Evolutionary conservation across 2,888 invertebrate species (phyloP).

Genomic region (Autographa gamma): DNA sequence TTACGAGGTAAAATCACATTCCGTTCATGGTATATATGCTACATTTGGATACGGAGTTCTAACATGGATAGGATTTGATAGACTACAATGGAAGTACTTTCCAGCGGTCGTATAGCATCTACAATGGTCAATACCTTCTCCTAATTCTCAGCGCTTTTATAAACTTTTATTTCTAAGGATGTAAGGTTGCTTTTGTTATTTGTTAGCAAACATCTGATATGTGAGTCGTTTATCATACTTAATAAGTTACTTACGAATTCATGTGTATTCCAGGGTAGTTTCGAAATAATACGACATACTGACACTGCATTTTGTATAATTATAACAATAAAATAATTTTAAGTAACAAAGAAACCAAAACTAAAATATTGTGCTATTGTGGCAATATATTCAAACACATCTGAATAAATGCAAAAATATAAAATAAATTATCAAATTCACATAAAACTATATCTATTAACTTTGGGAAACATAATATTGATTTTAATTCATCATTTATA

Average conservation of each 20-base stretch:
- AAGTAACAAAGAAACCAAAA: slow-evolving; percentile 56
- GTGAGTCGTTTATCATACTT: neutral
- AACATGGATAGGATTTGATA: slow-evolving; percentile 3
- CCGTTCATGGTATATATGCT: slow-evolving; percentile 32
- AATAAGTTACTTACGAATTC: neutral
- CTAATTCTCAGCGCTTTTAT: neutral
- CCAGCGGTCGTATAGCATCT: neutral
- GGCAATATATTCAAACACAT: slow-evolving; percentile 33
- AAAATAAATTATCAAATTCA: slow-evolving; percentile 30
- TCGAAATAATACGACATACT: slow-evolving; percentile 55
- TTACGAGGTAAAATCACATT: slow-evolving; percentile 67
- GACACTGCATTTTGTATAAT: slow-evolving; percentile 66
- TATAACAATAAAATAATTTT: slow-evolving; percentile 64
- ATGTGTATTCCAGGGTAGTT: neutral
- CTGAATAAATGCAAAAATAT: slow-evolving; percentile 55
- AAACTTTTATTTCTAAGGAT: neutral
- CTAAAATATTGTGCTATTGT: slow-evolving; percentile 58
- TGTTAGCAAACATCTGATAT: neutral
- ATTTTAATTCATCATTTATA: slow-evolving; percentile 26
- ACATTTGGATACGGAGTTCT: slow-evolving; percentile 36
- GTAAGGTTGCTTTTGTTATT: neutral
- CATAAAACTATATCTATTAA: slow-evolving; percentile 32
- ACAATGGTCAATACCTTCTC: neutral
- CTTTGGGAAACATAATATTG: slow-evolving; percentile 38
- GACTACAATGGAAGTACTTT: neutral